These are phyloP conservation scores for Charaxes varanes DNA, from an alignment of 1,140 invertebrate species.

Conservation along the genomic window DNA sequence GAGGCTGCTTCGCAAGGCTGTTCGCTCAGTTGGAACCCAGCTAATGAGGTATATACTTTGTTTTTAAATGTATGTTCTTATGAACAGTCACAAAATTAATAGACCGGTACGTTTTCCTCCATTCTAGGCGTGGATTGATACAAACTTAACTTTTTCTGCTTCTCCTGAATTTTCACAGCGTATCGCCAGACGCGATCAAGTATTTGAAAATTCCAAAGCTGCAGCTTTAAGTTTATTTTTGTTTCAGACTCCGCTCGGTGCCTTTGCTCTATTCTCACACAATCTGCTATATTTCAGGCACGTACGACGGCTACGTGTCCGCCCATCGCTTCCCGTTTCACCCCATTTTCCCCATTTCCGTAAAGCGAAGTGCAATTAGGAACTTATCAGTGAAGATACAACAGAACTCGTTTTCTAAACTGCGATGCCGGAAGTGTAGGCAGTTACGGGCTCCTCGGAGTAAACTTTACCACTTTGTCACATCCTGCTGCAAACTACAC, in stretches of 20 bases:
- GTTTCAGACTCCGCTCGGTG: constrained; percentile 11
- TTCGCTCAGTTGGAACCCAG: too few relatives aligned
- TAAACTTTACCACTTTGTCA: constrained; percentile 9
- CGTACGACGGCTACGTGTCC: constrained; percentile 39
- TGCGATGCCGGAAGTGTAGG: constrained; percentile 1
- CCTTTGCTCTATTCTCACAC: constrained; percentile 12
- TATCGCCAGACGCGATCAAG: too few relatives aligned
- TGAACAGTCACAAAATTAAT: too few relatives aligned
- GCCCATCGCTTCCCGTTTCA: constrained; percentile 25
- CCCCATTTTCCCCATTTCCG: constrained; percentile 36
- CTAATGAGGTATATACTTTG: too few relatives aligned
- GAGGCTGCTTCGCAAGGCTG: too few relatives aligned
- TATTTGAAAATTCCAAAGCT: constrained; percentile 16
- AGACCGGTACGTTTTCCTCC: too few relatives aligned
- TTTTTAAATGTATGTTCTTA: too few relatives aligned
- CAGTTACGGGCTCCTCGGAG: not conserved
- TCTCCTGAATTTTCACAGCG: too few relatives aligned
- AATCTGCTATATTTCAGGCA: constrained; percentile 33
- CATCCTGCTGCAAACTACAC: not conserved
- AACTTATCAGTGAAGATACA: constrained; percentile 32
- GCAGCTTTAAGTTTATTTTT: constrained; percentile 16
- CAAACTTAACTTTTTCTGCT: too few relatives aligned
- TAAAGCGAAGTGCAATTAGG: constrained; percentile 44
- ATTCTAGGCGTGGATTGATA: too few relatives aligned
- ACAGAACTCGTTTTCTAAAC: constrained; percentile 15